Percentiles rank a stretch among this genome's conserved stretches.
phyloP scores from a whole-genome alignment of 1,140 invertebrate genomes.

The Rhyacophila brunnea region DNA sequence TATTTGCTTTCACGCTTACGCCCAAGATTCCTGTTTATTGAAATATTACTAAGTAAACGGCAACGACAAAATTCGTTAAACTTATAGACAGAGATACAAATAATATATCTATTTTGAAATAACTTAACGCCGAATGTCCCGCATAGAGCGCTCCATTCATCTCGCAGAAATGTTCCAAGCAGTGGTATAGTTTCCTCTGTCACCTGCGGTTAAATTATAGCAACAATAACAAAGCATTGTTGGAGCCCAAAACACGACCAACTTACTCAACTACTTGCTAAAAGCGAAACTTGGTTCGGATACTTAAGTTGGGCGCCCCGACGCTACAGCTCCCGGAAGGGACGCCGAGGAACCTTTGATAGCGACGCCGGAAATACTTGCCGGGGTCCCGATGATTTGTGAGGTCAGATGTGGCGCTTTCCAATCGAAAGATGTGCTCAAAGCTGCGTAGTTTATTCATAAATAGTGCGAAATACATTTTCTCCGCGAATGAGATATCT shows the following conservation, averaged over 20 bases:
- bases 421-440: background rate
- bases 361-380: slow-evolving; percentile 16
- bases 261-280: slow-evolving; percentile 24
- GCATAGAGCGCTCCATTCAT: too few species aligned
- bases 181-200: slow-evolving; percentile 14
- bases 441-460: too few species aligned
- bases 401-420: slow-evolving; percentile 10
- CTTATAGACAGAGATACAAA: too few species aligned
- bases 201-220: slow-evolving; percentile 34
- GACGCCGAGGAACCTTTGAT: slow-evolving; percentile 15
- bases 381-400: slow-evolving; percentile 20
- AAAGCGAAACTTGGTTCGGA: slow-evolving; percentile 19
- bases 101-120: too few species aligned
- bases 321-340: slow-evolving; percentile 1
- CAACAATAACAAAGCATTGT: slow-evolving; percentile 30
- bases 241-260: slow-evolving; percentile 18
- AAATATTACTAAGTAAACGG: too few species aligned
- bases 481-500: too few species aligned
- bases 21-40: too few species aligned
- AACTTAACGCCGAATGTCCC: background rate
- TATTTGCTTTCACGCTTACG: too few species aligned
- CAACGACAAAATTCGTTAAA: too few species aligned
- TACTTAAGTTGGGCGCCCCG: slow-evolving; percentile 13
- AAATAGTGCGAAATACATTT: too few species aligned
- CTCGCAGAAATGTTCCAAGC: background rate